phyloP scores from a whole-genome alignment of 2,888 invertebrate species.

The Synergus laeviventris region DNA sequence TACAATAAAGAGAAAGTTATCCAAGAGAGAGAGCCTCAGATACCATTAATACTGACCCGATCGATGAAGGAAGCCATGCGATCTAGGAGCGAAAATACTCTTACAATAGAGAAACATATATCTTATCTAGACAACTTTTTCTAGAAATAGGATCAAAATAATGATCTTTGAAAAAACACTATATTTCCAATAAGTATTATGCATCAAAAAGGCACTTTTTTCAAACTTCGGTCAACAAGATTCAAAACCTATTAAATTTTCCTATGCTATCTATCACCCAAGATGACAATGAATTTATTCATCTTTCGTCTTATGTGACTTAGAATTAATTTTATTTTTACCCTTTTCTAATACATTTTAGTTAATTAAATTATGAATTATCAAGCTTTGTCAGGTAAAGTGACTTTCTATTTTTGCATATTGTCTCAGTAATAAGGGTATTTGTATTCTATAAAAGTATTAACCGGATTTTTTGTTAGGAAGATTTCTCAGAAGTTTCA shows the following conservation, averaged over 20 bases:
- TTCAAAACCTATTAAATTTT: neutral
- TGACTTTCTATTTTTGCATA: neutral
- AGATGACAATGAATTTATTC: neutral
- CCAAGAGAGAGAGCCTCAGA: neutral
- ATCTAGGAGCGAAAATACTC: constrained; percentile 34
- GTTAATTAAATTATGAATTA: too few species aligned
- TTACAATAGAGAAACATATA: constrained; percentile 27
- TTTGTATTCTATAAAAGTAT: neutral
- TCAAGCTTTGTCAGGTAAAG: too few species aligned
- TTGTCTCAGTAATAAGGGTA: neutral
- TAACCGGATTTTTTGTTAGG: neutral
- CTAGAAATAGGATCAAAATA: neutral
- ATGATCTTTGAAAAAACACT: neutral
- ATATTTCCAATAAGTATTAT: neutral
- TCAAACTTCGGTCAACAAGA: neutral
- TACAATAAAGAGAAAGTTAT: constrained; percentile 34
- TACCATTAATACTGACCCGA: constrained; percentile 27
- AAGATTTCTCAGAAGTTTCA: neutral
- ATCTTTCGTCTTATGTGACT: neutral
- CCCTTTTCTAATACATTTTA: neutral
- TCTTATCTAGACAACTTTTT: neutral
- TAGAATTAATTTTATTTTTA: neutral
- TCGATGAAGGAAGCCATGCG: constrained; percentile 33
- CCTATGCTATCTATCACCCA: neutral
- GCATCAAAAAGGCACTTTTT: neutral